These are phyloP conservation scores for Exocentrus adspersus DNA, from an alignment of 2,888 invertebrate genomes.

Conservation along the genomic window DNA sequence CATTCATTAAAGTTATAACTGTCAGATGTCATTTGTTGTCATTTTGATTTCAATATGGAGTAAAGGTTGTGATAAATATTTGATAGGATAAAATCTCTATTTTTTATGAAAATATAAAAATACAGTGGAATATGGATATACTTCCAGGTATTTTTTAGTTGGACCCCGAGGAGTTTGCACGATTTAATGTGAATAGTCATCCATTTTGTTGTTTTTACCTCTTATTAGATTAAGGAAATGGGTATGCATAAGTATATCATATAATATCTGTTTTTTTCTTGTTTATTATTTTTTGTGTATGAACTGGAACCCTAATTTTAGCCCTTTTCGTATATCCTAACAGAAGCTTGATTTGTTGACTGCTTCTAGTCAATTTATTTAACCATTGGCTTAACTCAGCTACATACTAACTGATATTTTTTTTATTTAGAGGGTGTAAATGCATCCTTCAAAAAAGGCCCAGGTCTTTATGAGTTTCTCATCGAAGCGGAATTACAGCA, in stretches of 20 bases:
- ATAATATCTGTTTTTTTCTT: slow-evolving; percentile 32
- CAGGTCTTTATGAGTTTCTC: slow-evolving; percentile 87
- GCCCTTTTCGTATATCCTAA: too few species aligned
- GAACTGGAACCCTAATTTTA: slow-evolving; percentile 6
- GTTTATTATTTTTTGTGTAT: slow-evolving; percentile 8
- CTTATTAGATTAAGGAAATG: slow-evolving; percentile 47
- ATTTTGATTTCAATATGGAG: slow-evolving; percentile 32
- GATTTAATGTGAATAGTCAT: slow-evolving; percentile 45
- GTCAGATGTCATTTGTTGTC: slow-evolving; percentile 8
- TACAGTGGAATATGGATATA: slow-evolving; percentile 53
- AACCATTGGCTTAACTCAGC: too few species aligned
- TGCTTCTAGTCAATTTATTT: neutral
- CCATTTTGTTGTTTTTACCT: slow-evolving; percentile 35
- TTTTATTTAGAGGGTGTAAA: slow-evolving; percentile 54
- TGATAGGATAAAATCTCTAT: slow-evolving; percentile 48
- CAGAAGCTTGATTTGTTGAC: slow-evolving; percentile 12
- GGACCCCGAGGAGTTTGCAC: slow-evolving; percentile 44
- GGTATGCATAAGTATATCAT: slow-evolving; percentile 56
- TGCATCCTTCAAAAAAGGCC: slow-evolving; percentile 65
- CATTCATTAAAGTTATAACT: too few species aligned
- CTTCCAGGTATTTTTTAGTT: slow-evolving; percentile 57
- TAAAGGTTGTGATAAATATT: slow-evolving; percentile 31
- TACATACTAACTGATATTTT: slow-evolving; percentile 8
- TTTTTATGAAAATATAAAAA: slow-evolving; percentile 50
- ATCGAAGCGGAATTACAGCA: slow-evolving; percentile 94